phyloP scores from a whole-genome alignment of 1,140 invertebrate species.

The Drosophila prosaltans region DNA sequence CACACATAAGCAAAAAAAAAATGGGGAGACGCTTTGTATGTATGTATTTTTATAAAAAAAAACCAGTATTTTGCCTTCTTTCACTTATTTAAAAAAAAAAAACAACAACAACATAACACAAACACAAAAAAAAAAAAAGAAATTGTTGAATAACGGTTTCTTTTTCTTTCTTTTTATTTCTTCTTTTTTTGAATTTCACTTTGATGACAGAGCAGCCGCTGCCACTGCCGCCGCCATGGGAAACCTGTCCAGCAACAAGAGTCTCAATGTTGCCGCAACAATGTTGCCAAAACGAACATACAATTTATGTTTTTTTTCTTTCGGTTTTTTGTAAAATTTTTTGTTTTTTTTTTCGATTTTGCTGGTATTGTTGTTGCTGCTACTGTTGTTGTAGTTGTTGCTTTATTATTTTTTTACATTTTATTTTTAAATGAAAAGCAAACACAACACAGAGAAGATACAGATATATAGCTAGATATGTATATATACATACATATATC shows the following conservation, averaged over 20 bases:
- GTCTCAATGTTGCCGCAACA: slow-evolving; percentile 15
- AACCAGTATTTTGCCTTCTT: slow-evolving; percentile 79
- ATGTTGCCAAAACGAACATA: slow-evolving; percentile 12
- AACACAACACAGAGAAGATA: slow-evolving; percentile 15
- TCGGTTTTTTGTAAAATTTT: not conserved
- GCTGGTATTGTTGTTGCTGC: slow-evolving; percentile 3
- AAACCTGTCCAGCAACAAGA: slow-evolving; percentile 56
- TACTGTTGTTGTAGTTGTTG: slow-evolving; percentile 23
- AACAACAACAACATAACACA: slow-evolving; percentile 3
- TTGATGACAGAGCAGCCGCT: slow-evolving; percentile 67
- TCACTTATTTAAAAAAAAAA: slow-evolving; percentile 57
- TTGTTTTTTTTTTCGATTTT: not conserved
- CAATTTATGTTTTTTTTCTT: not conserved
- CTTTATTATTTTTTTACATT: slow-evolving; percentile 20
- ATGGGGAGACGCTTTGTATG: slow-evolving; percentile 57
- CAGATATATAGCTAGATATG: slow-evolving; percentile 6
- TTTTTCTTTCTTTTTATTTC: slow-evolving; percentile 48
- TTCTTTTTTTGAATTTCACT: slow-evolving; percentile 72
- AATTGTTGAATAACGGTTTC: slow-evolving; percentile 79
- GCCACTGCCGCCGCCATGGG: slow-evolving; percentile 48
- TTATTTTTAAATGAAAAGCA: slow-evolving; percentile 22
- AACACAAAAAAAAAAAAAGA: slow-evolving; percentile 56
- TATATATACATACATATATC: slow-evolving; percentile 1
- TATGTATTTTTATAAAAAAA: slow-evolving; percentile 63
- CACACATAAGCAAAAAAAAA: slow-evolving; percentile 28